Evolutionary conservation across 2,888 invertebrate species (phyloP).

Genomic region (Acanthosepion esculentum): DNA sequence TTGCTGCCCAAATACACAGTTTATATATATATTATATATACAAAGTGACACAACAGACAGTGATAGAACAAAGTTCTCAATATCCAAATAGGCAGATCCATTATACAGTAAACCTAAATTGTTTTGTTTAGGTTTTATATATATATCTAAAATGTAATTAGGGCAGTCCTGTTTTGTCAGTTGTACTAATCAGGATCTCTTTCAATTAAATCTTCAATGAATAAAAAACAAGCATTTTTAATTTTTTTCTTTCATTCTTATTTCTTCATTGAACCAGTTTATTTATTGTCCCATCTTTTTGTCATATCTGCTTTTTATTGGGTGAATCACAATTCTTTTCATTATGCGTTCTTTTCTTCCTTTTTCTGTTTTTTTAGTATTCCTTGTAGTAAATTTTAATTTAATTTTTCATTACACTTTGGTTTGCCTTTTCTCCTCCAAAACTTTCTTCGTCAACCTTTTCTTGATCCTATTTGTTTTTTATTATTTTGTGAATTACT

Average conservation of each 20-base stretch:
- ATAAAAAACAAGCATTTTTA: background rate
- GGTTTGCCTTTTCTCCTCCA: background rate
- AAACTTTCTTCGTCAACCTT: background rate
- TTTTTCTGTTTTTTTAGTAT: background rate
- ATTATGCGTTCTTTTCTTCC: background rate
- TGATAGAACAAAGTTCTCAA: too few species aligned
- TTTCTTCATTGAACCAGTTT: background rate
- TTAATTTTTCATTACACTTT: background rate
- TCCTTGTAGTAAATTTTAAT: background rate
- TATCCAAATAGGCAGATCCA: too few species aligned
- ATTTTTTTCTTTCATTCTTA: background rate
- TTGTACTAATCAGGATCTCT: background rate
- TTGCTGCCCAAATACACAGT: too few species aligned
- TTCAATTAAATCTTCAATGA: slow-evolving; percentile 33
- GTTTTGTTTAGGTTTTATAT: too few species aligned
- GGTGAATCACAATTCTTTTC: background rate
- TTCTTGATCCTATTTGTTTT: background rate
- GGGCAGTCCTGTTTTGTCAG: background rate
- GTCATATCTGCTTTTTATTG: background rate
- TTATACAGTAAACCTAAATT: too few species aligned
- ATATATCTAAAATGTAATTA: background rate
- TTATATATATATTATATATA: too few species aligned
- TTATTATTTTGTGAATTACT: background rate
- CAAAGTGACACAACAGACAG: too few species aligned
- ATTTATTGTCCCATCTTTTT: background rate